phyloP scores from a whole-genome alignment of 2,113 vertebrate species.

The Callaeas wilsoni region DNA sequence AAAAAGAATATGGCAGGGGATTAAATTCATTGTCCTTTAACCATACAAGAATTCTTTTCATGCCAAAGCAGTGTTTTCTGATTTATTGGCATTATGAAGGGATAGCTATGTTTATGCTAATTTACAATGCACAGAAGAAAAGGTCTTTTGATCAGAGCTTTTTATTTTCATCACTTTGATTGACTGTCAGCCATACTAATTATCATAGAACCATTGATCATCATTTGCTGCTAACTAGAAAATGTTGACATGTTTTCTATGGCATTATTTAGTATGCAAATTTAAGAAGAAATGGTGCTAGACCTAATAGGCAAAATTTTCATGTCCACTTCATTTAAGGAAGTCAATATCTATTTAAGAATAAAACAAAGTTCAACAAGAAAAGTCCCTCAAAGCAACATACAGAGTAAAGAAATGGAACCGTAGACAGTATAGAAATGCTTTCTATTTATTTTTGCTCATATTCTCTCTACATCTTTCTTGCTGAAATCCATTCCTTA shows the following conservation, averaged over 20 bases:
- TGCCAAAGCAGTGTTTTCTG: background rate
- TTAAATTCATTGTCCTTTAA: background rate
- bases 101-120: conserved; percentile 27
- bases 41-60: background rate
- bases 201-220: conserved; percentile 51
- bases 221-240: conserved; percentile 26
- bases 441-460: background rate
- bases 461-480: background rate
- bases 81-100: background rate
- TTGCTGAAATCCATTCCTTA: background rate
- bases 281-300: background rate
- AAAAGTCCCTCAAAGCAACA: background rate
- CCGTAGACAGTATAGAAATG: background rate
- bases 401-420: background rate
- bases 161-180: conserved; percentile 49
- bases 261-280: conserved; percentile 22
- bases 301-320: background rate
- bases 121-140: conserved; percentile 40
- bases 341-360: background rate
- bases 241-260: conserved; percentile 17
- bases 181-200: conserved; percentile 53
- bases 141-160: conserved; percentile 56
- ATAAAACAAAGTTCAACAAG: background rate
- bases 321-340: background rate
- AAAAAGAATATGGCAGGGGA: background rate